A percentile compares a stretch with the other conserved stretches of the same genome.
Conservation (phyloP, 92 coral and sea anemone genomes). For the Isaurus tuberculatus region DNA sequence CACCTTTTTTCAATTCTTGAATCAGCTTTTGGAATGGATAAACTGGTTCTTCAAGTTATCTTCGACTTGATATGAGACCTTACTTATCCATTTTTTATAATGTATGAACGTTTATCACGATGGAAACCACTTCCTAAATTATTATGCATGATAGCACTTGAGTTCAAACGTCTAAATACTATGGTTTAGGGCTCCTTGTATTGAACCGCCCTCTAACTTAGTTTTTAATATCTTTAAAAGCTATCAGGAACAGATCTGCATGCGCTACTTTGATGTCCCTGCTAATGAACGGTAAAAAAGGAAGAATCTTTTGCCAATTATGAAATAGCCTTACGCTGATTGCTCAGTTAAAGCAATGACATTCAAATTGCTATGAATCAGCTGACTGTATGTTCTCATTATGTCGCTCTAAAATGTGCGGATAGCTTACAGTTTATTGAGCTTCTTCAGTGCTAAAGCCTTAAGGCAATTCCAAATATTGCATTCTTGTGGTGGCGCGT, state of each 20-base stretch:
- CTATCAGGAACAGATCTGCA: background rate
- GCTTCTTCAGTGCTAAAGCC: background rate
- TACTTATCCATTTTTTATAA: background rate
- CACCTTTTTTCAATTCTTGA: no score
- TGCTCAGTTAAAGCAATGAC: background rate
- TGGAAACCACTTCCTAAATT: background rate
- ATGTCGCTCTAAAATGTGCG: background rate
- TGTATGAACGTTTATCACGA: background rate
- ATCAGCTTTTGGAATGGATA: no score
- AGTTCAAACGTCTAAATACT: no score
- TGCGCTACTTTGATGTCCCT: background rate
- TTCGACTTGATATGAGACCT: background rate
- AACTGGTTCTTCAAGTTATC: no score
- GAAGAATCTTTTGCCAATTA: background rate
- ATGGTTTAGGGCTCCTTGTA: no score
- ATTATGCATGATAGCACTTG: no score
- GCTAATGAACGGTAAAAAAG: background rate
- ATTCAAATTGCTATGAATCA: background rate
- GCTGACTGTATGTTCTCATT: background rate
- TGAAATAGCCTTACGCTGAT: background rate
- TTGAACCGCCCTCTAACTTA: background rate
- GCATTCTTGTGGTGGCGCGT: background rate
- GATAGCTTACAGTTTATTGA: background rate
- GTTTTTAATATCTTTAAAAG: background rate
- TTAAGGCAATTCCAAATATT: constrained; percentile 7